Evolutionary conservation across 2,113 vertebrate species (phyloP), one percentile per base, ranked within the genome.

Genomic region (Pao palembangensis): DNA sequence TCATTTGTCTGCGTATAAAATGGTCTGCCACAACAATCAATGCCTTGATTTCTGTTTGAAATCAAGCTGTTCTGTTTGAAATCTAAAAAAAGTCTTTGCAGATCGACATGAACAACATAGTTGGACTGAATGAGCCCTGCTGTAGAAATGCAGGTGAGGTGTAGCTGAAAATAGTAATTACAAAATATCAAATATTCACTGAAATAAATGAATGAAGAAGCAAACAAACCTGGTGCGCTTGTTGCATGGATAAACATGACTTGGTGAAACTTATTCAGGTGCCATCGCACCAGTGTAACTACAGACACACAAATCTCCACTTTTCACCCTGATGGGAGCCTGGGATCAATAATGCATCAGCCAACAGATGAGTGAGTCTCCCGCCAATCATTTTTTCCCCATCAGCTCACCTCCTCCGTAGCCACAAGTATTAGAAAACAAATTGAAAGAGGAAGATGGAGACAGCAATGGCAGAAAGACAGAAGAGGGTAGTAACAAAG

Each of bases 341-440:
- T 5, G 38, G 57, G 69, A 90, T 90, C 82, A 88, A 90, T 91
- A 89, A 78, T 86, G 76, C 67, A 88, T 88, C 83, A 85, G 80
- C 60, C 83, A 59, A 64, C 83, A 81, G 81, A 88, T 86, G 78
- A 83, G 71, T 64, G 73, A 75, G 64, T 75, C 71, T 83, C 76
- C 73, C 52, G 73, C 34, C 67, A 76, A 73, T 89, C 83, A 88
- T 85, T 82, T 80, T 65, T 71, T 69, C 64, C 70, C 65, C 25
- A 28, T 76, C 64, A 75, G 54, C 58, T 78, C 56, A 75, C 80
- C 69, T 76, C 80, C 57, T 8, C 47, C 55, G 25, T 56, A 17
- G 60, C 64, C 47, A 55, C n/a, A 64, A 71, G 69, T 75, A 64
- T 69, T 76, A 69, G 67, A 79, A 83, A 84, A 80, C 65, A 85